phyloP scores from a whole-genome alignment of 2,797 vertebrate species.

The Microctenopoma lineatum region DNA sequence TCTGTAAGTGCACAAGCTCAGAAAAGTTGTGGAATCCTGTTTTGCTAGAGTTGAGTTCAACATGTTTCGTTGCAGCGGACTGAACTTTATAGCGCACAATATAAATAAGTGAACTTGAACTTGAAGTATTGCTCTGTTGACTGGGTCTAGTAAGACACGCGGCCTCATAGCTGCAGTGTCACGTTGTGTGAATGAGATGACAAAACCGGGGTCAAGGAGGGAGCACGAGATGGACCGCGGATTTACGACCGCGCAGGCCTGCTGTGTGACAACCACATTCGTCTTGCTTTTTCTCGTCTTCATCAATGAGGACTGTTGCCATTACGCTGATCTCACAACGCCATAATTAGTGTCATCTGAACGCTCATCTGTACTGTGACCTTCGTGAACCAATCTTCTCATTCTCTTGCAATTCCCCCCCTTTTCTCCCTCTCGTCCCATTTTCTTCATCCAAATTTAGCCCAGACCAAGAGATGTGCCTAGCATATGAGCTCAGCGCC shows the following conservation, averaged over 20 bases:
- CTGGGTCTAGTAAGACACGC: conserved; percentile 8
- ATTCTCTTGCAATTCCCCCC: conserved; percentile 11
- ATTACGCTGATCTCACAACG: background rate
- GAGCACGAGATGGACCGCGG: conserved; percentile 34
- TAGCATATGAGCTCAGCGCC: conserved; percentile 63
- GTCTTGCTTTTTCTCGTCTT: background rate
- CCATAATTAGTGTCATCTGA: conserved; percentile 2
- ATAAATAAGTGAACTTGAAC: conserved; percentile 44
- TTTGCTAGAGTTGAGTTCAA: conserved; percentile 6
- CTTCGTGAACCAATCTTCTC: background rate
- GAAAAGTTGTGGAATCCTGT: conserved; percentile 9
- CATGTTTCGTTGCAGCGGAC: background rate
- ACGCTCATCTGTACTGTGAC: conserved; percentile 3
- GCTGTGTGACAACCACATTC: conserved; percentile 13
- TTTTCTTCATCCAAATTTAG: conserved; percentile 68
- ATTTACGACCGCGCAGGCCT: conserved; percentile 45
- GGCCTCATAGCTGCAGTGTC: conserved; percentile 25
- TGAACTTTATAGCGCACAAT: background rate
- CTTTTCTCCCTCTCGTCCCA: conserved; percentile 28
- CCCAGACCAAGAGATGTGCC: conserved; percentile 60
- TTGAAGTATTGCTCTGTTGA: conserved; percentile 5
- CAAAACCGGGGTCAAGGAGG: conserved; percentile 59
- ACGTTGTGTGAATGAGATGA: conserved; percentile 49
- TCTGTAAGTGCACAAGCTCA: conserved; percentile 11
- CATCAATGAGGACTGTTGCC: background rate